phyloP scores from a whole-genome alignment of 2,113 vertebrate genomes.

The Chitala chitala region DNA sequence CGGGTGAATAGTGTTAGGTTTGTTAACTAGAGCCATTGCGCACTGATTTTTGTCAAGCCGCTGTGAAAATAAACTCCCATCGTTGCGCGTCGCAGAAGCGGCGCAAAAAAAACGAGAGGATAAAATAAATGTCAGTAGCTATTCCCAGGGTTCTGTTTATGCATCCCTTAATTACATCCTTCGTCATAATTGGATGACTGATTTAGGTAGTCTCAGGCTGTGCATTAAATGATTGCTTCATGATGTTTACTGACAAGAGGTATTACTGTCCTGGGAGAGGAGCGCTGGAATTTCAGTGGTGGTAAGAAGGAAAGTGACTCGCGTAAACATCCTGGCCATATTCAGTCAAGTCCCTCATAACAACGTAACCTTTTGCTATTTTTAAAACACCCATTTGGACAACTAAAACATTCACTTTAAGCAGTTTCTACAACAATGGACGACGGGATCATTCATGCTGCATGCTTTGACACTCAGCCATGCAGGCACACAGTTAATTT shows the following conservation, averaged over 20 bases:
- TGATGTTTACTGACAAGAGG: conserved; percentile 28
- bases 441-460: too few species aligned
- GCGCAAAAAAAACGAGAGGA: not conserved
- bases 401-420: too few species aligned
- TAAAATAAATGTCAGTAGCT: conserved; percentile 39
- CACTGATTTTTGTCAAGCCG: not conserved
- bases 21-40: not conserved
- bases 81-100: not conserved
- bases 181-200: conserved; percentile 51
- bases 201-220: conserved; percentile 45
- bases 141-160: conserved; percentile 42
- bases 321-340: conserved; percentile 47
- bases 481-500: too few species aligned
- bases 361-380: not conserved
- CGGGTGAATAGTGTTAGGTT: not conserved
- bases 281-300: not conserved
- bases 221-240: conserved; percentile 46
- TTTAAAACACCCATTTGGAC: not conserved
- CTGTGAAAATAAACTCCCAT: not conserved
- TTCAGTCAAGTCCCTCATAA: not conserved
- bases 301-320: not conserved
- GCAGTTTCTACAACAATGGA: too few species aligned
- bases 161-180: conserved; percentile 48
- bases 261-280: not conserved
- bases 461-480: too few species aligned